A percentile compares a stretch with the other conserved stretches of the same genome.
These are phyloP conservation scores for Actinemys pallida DNA, from an alignment of 2,113 vertebrate genomes.

Conservation along the genomic window DNA sequence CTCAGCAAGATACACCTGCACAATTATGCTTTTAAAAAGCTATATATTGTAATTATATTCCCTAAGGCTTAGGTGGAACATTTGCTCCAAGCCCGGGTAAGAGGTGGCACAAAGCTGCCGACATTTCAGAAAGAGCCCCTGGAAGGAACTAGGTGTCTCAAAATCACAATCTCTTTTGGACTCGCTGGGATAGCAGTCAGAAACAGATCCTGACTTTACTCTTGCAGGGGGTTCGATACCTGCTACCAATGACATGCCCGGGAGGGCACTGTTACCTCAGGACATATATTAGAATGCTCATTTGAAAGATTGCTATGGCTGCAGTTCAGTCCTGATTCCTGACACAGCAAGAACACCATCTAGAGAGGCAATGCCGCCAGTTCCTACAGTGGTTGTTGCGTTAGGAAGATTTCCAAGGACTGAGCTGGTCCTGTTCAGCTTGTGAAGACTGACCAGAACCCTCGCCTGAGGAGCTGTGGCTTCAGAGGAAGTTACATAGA, in stretches of 20 bases:
- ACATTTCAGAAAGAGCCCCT: not conserved
- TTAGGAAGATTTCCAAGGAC: not conserved
- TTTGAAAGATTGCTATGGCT: rapidly evolving
- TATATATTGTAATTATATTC: not conserved
- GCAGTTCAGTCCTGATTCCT: not conserved
- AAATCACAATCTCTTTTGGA: not conserved
- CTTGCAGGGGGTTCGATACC: not conserved
- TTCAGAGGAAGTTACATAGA: not conserved
- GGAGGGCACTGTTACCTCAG: not conserved
- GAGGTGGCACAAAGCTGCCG: not conserved
- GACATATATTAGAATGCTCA: not conserved
- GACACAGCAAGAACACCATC: not conserved
- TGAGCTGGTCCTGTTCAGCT: not conserved
- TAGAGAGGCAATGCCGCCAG: not conserved
- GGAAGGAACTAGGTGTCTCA: not conserved
- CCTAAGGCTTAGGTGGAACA: not conserved
- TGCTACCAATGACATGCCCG: not conserved
- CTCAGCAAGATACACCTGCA: not conserved
- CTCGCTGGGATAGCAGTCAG: not conserved
- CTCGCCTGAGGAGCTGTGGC: not conserved
- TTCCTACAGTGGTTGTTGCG: not conserved
- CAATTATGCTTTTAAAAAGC: not conserved
- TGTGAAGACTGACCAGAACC: not conserved
- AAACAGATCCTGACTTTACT: not conserved
- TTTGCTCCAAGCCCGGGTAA: not conserved